Percentiles rank a stretch among this genome's conserved stretches.
These are phyloP conservation scores for Noctua comes DNA, from an alignment of 2,888 invertebrate genomes.

Conservation along the genomic window DNA sequence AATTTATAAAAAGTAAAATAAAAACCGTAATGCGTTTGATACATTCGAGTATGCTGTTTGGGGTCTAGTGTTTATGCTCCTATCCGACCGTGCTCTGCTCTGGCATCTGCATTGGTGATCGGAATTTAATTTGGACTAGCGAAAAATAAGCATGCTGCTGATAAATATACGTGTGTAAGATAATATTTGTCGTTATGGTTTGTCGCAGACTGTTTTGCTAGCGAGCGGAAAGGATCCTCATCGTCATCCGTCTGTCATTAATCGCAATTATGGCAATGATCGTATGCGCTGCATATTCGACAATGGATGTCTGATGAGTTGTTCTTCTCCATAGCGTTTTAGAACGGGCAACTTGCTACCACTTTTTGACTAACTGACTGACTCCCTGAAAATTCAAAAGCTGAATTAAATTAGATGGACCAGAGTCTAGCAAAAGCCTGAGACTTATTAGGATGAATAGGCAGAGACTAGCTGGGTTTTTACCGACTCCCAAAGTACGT, in stretches of 20 bases:
- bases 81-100: background rate
- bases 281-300: background rate
- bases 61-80: background rate
- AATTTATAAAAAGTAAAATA: background rate
- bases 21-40: background rate
- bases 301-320: background rate
- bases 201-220: background rate
- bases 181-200: background rate
- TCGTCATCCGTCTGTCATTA: background rate
- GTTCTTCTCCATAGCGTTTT: background rate
- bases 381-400: background rate
- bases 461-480: no score
- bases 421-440: background rate
- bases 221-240: background rate
- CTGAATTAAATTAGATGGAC: background rate
- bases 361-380: background rate
- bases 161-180: background rate
- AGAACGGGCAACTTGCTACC: background rate
- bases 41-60: background rate
- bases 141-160: background rate
- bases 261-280: conserved; percentile 1
- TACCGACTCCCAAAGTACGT: background rate
- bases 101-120: background rate
- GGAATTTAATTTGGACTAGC: background rate
- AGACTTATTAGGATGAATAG: background rate